Conservation (phyloP, 2,888 invertebrate genomes). For the Tenthredo amoena region DNA sequence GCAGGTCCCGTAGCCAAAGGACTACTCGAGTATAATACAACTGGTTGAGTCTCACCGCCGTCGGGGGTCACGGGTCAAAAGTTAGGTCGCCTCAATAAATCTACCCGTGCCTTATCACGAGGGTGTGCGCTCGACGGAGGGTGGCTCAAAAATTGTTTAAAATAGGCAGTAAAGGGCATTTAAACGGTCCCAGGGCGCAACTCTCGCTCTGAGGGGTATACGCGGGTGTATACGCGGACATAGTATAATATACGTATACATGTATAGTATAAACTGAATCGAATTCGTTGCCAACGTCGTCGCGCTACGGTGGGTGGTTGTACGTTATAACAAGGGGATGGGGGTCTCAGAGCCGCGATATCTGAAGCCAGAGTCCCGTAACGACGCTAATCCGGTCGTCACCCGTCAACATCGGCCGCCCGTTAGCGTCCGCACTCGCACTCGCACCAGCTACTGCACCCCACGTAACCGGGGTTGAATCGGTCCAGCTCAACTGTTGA, state of each 20-base stretch:
- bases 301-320: constrained; percentile 54
- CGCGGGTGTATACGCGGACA: not conserved
- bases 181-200: constrained; percentile 70
- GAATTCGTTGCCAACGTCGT: constrained; percentile 64
- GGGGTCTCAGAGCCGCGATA: constrained; percentile 32
- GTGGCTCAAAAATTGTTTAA: constrained; percentile 69
- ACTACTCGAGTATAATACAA: not conserved
- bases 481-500: constrained; percentile 70
- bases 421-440: constrained; percentile 64
- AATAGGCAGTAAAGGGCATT: constrained; percentile 71
- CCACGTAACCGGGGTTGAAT: constrained; percentile 24
- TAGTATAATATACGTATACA: not conserved
- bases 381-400: constrained; percentile 60
- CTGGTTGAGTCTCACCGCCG: constrained; percentile 24
- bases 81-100: constrained; percentile 46
- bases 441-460: not conserved
- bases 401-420: constrained; percentile 60
- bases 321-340: constrained; percentile 56
- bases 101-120: constrained; percentile 47
- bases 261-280: constrained; percentile 69
- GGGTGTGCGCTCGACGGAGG: constrained; percentile 48
- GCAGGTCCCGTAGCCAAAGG: not conserved
- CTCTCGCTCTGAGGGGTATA: not conserved
- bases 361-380: constrained; percentile 42
- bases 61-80: constrained; percentile 49